Evolutionary conservation across 1,140 invertebrate species (phyloP), one percentile per base, ranked within the genome.

Genomic region (Acromyrmex echinatior): DNA sequence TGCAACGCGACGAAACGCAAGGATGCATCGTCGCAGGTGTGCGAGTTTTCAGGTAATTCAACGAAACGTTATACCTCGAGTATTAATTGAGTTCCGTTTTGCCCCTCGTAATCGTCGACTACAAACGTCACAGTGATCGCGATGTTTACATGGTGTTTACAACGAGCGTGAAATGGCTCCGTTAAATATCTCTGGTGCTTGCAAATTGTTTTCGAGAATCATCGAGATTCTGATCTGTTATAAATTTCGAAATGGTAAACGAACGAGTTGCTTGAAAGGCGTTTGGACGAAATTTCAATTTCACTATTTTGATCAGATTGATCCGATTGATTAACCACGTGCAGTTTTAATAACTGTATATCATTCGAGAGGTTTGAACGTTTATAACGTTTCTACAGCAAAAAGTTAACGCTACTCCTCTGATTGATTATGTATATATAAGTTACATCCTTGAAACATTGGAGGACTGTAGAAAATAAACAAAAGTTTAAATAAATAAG

Each of bases 1-100:
- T 53, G 78, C 78, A 63, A 68, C 78, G 49, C 78, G 49, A 70
- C 65, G 78, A n/a, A 18, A 80, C 63, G 60, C 70, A 70, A 86
- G 66, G 65, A 80, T 68, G 63, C 25, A 60, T 49, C 63, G 39
- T 39, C 65, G 77, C 63, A 86, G 76, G 77, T 86, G 84, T 35
- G 77, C 45, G 63, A 86, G 45, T 39, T 25, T 58, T 60, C 85
- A 70, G 78, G 78, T 81, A 86, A 86, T 58, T 35, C 70, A 9
- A 14, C 53, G 25, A 31, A 2, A 16, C 14, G 21, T 12, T 39
- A 1, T 28, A 25, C 25, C 10, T 76, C 18, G 56, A 2, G 16
- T 14, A 16, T 1, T 9, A 3, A 60, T 35, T 58, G 25, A 74
- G 53, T 45, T 45, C 7, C 25, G 10, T 14, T 60, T 56, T 25